Evolutionary conservation across 2,113 vertebrate species (phyloP), one percentile per base, ranked within the genome.

Genomic region (Budorcas taxicolor): DNA sequence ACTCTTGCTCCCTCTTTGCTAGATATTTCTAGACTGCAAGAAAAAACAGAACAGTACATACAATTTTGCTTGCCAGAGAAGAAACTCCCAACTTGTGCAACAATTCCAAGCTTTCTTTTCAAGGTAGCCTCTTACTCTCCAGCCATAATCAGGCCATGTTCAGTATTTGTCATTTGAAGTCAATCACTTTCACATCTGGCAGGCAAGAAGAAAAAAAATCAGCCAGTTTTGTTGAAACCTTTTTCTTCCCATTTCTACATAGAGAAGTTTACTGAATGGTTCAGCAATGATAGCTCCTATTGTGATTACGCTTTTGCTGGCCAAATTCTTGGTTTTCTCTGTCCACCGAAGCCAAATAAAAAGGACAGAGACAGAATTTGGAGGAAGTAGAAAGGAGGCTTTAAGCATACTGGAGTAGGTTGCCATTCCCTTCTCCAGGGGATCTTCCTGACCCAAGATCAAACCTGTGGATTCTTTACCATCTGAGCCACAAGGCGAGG

Each of bases 301-400:
- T 17, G 9, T 1, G 1, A 50, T 12, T 67, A 67, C 0, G 1
- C 3, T n/a, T 67, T 67, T 67, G 33, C 33, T 67, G 16, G 33
- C 64, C 33, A 67, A n/a, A 67, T 19, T 67, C 8, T 67, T 67
- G 3, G 33, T 2, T 67, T 67, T 67, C 64, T 67, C 64, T 67
- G 64, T 1, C 60, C 62, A n/a, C 33, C 0, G 0, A 67, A 67
- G 16, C 62, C 31, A 33, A n/a, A 19, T n/a, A n/a, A 19, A 67
- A 9, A n/a, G 8, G 33, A 67, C 33, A 19, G 64, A 36, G 33
- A n/a, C 64, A 67, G 16, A 67, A 67, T 67, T 2, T 19, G 64
- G 64, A 67, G 33, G 3, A 67, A 67, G 1, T n/a, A 67, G 33
- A 67, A n/a, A n/a, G 16, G 33, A n/a, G 62, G 62, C 33, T n/a